Conservation (phyloP, 2,113 vertebrate species). For the Myrmecobius fasciatus region DNA sequence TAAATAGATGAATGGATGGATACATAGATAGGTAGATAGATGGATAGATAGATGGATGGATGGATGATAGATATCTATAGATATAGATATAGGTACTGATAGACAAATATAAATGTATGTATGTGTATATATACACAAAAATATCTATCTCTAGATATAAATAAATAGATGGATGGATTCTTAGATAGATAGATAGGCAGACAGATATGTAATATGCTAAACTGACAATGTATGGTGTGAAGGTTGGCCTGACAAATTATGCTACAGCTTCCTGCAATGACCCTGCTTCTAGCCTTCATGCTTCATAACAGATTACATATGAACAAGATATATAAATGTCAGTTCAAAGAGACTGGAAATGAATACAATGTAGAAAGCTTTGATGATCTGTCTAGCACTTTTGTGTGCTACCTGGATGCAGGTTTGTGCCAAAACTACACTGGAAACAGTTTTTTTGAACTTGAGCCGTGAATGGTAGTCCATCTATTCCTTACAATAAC, state of each 20-base stretch:
- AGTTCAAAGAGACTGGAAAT: constrained; percentile 93
- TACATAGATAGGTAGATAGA: too few species aligned
- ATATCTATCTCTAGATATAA: too few species aligned
- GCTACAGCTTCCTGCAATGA: constrained; percentile 95
- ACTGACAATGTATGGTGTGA: constrained; percentile 88
- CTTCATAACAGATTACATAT: constrained; percentile 94
- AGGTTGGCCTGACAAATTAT: constrained; percentile 93
- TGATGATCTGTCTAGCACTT: constrained; percentile 92
- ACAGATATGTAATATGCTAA: background rate
- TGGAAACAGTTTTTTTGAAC: constrained; percentile 94
- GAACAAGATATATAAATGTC: constrained; percentile 95
- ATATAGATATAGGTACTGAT: too few species aligned
- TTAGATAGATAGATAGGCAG: background rate
- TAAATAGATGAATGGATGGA: too few species aligned
- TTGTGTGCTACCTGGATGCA: constrained; percentile 67
- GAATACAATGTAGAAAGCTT: constrained; percentile 96
- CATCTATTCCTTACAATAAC: background rate
- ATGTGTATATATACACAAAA: too few species aligned
- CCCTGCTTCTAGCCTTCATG: constrained; percentile 92
- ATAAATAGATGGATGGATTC: too few species aligned
- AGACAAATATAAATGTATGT: too few species aligned
- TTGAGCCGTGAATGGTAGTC: background rate
- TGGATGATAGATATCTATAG: too few species aligned
- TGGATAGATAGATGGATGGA: too few species aligned
- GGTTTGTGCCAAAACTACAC: constrained; percentile 95